phyloP scores from a whole-genome alignment of 2,113 vertebrate species.

The Xenotilapia longispinis region DNA sequence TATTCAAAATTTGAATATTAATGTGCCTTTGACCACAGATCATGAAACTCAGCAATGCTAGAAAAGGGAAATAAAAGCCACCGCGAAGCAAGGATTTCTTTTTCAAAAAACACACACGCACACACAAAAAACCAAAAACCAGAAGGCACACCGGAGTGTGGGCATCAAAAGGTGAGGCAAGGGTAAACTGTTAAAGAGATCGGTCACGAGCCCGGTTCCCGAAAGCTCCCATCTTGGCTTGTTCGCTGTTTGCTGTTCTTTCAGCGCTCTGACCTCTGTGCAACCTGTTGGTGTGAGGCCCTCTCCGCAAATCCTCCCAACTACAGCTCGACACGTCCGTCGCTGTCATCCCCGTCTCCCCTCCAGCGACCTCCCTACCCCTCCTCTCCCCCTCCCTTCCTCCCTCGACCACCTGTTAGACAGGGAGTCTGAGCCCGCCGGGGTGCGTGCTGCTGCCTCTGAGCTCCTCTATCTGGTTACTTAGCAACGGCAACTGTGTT shows the following conservation, averaged over 20 bases:
- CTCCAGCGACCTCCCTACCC: neutral
- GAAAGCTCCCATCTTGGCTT: neutral
- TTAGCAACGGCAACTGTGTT: constrained; percentile 69
- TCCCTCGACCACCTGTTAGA: constrained; percentile 62
- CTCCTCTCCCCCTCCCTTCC: neutral
- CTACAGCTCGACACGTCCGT: constrained; percentile 8
- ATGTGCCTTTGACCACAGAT: neutral
- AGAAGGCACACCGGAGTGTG: neutral
- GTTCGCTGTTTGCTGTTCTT: constrained; percentile 9
- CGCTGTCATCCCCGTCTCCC: constrained; percentile 32
- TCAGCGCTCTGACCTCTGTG: constrained; percentile 34
- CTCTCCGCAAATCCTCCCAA: constrained; percentile 21
- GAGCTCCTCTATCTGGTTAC: constrained; percentile 68
- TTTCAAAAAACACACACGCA: neutral
- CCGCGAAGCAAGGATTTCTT: neutral
- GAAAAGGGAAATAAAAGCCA: neutral
- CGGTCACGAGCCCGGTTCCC: neutral
- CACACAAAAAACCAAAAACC: neutral
- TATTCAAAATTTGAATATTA: neutral
- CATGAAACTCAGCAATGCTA: neutral
- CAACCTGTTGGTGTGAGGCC: constrained; percentile 22
- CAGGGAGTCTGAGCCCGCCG: constrained; percentile 45
- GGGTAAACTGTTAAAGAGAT: constrained; percentile 5
- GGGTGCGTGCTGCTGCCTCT: constrained; percentile 56
- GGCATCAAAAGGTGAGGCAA: neutral